Evolutionary conservation across 2,888 invertebrate species (phyloP), one percentile per base, ranked within the genome.

Genomic region (Dusona sp.): DNA sequence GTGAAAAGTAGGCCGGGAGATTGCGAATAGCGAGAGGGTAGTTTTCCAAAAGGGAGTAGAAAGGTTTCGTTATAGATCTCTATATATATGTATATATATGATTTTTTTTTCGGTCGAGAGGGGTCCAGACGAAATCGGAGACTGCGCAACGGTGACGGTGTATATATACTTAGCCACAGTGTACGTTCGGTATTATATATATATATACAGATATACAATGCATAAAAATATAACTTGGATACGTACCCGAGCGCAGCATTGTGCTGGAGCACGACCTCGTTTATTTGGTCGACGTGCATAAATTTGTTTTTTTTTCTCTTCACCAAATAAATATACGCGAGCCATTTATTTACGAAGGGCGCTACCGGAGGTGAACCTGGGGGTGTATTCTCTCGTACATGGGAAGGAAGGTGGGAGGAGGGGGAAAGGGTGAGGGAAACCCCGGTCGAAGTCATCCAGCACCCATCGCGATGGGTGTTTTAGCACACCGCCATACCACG

Each of bases 341-440:
- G 90, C 89, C 90, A 91, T 92, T 92, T 91, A 91, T 92, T 91
- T 90, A 89, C 90, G 88, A 88, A 85, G 87, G 78, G 65, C 84
- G 86, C 85, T 84, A 73, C 75, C 86, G 85, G 83, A 79, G 67
- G 77, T 68, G 70, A 72, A 72, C 81, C 67, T 70, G 80, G 67
- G 77, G 68, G 78, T 74, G 80, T 65, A 64, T 83, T 45, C 72
- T 70, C 81, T 61, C 38, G 19, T 54, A 38, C 54, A 57, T 45
- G 36, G 19, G 11, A 13, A 16, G 25, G 68, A 29, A 13, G 57
- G 29, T 33, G 33, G 33, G 77, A 22, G 67, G 9, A 38, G 67
- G 54, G 54, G 22, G 19, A 72, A 65, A 6, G 51, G 54, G 25
- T 22, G 73, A 65, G 29, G 42, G 61, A 48, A 70, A 67, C 19